Base-by-base conservation (phyloP, 2,113 vertebrate species). In the Hymenochirus boettgeri region DNA sequence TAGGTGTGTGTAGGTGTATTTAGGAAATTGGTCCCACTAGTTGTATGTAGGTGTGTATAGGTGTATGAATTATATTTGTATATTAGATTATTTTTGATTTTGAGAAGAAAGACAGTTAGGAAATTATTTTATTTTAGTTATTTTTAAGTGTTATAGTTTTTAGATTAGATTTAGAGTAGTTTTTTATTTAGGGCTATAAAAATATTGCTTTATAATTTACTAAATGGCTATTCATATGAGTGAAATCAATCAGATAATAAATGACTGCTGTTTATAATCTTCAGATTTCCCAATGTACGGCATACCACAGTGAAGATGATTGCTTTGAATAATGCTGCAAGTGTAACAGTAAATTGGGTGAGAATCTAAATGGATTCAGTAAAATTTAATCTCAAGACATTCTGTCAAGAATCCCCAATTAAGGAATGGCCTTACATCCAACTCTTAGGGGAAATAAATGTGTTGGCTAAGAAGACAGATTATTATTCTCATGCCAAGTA, bases 251-350 rank as follows among this genome's bases (percentile, higher is more conserved):
- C 18, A 19, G 26, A n/a, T 37, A 33, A 57, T 57, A 35, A 46
- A 54, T 64, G 39, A 55, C 39, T 18, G 53, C 24, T 19, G 25
- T 31, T 54, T 19, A 64, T 64, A 31, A 55, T 64, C 39, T 54
- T 31, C 61, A 19, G 17, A 33, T 39, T 53, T 37, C 61, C 50
- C 61, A 54, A 18, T 33, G 62, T 46, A 46, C 26, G 33, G 19
- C n/a, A 27, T 26, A 31, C 33, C 25, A 37, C 31, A 35, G 5
- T 33, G 29, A 37, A 13, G 42, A 29, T 26, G 19, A 48, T 25
- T 26, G 37, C 39, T 48, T 17, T 56, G 26, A 55, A 29, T 45
- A 55, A 29, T 42, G 48, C 37, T 48, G 26, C 11, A 35, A 29
- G 37, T 22, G 29, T 10, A 57, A 21, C 54, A 6, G 19, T 2